Evolutionary conservation across 2,113 vertebrate genomes (phyloP).

Genomic region (Melanocharis versteri): DNA sequence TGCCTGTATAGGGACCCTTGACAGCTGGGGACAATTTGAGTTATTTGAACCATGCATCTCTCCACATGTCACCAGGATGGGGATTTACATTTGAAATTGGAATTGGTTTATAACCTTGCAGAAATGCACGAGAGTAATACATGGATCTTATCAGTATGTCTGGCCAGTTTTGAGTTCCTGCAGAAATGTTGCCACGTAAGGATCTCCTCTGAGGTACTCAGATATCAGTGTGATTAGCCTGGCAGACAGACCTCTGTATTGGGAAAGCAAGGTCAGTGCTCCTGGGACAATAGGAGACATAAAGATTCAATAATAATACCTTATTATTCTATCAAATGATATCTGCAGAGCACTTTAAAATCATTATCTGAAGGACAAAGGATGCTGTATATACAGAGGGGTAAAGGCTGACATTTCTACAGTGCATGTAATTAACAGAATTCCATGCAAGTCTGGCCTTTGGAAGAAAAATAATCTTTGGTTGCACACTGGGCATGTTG

Average conservation of each 20-base stretch:
- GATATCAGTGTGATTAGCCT: background rate
- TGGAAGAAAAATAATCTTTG: slow-evolving; percentile 35
- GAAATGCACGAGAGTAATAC: background rate
- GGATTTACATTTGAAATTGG: background rate
- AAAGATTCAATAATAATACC: slow-evolving; percentile 33
- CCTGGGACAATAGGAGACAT: background rate
- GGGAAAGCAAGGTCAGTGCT: background rate
- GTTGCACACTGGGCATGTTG: background rate
- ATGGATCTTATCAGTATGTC: background rate
- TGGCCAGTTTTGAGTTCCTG: background rate
- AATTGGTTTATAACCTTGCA: slow-evolving; percentile 8
- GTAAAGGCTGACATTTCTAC: slow-evolving; percentile 7
- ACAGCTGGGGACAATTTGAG: background rate
- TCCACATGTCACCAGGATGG: background rate
- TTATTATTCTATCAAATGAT: slow-evolving; percentile 27
- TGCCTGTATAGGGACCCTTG: background rate
- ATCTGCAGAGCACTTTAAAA: slow-evolving; percentile 12
- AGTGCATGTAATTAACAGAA: slow-evolving; percentile 29
- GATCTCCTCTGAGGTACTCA: background rate
- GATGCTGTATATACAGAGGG: background rate
- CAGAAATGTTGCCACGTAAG: background rate
- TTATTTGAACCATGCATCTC: background rate
- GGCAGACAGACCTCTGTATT: background rate
- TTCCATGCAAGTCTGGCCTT: background rate
- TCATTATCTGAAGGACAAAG: slow-evolving; percentile 15